These are phyloP conservation scores for Mastomys natalensis DNA, from an alignment of 2,113 vertebrate genomes.

Conservation along the genomic window DNA sequence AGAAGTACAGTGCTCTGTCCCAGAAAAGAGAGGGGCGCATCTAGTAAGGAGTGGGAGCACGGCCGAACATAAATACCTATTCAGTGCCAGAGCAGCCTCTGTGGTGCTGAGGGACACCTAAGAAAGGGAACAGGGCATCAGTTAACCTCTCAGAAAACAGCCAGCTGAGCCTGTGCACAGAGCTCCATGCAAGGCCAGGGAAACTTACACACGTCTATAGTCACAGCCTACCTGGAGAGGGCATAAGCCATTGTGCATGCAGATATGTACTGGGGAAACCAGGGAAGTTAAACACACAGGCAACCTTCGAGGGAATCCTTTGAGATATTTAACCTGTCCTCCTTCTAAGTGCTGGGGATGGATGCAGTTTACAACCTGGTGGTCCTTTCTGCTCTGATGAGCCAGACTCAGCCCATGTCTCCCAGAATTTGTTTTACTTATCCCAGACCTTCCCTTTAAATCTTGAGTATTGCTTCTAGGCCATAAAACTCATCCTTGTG, in stretches of 20 bases:
- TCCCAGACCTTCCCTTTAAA: background rate
- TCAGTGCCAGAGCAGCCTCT: constrained; percentile 96
- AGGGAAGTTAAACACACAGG: background rate
- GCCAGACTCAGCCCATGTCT: too few species aligned
- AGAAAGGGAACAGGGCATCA: constrained; percentile 30
- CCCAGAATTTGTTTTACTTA: background rate
- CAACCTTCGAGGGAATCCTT: background rate
- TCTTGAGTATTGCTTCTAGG: background rate
- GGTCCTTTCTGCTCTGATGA: background rate
- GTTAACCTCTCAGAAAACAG: constrained; percentile 6
- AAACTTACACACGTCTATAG: accelerated
- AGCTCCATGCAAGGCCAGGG: background rate
- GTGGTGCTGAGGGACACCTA: constrained; percentile 96
- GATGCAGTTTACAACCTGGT: background rate
- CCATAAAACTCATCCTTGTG: background rate
- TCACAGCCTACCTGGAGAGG: background rate
- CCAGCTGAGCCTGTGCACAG: accelerated
- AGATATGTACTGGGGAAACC: background rate
- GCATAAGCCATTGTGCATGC: background rate
- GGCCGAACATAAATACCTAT: constrained; percentile 96
- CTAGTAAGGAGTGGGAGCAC: constrained; percentile 96
- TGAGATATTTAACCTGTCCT: background rate
- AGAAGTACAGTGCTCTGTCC: constrained; percentile 94
- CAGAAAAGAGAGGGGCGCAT: constrained; percentile 95
- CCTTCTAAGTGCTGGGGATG: background rate